These are phyloP conservation scores for Struthio camelus DNA, from an alignment of 2,113 vertebrate genomes.

Conservation along the genomic window DNA sequence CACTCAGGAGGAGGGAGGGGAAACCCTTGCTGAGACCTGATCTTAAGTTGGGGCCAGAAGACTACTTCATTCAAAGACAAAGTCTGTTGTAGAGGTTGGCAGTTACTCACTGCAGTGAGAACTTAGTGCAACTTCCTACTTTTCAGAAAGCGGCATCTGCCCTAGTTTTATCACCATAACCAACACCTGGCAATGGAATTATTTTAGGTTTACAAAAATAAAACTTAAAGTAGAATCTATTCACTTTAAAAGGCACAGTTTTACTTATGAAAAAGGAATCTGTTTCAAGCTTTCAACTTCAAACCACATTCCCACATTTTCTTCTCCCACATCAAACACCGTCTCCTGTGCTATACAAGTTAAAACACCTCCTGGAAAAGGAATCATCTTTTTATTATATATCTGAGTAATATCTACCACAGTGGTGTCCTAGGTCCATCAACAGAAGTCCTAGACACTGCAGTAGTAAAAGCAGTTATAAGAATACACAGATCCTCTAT, in stretches of 20 bases:
- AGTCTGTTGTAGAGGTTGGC: background rate
- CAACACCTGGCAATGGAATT: background rate
- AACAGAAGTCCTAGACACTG: background rate
- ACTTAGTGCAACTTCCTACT: background rate
- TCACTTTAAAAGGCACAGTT: background rate
- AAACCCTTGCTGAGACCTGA: background rate
- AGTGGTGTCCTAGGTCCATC: background rate
- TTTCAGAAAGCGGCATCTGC: background rate
- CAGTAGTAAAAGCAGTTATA: background rate
- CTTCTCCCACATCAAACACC: background rate
- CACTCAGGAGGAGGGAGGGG: background rate
- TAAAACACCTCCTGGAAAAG: background rate
- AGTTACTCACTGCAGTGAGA: background rate
- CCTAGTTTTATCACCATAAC: background rate
- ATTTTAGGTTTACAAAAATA: background rate
- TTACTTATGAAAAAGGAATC: background rate
- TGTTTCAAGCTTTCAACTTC: background rate
- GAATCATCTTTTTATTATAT: background rate
- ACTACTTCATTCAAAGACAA: background rate
- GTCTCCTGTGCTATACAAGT: background rate
- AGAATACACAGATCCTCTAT: background rate
- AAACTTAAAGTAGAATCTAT: background rate
- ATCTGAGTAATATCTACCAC: background rate
- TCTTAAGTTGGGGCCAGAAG: fast-evolving
- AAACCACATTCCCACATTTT: background rate